These are phyloP conservation scores for Tautogolabrus adspersus DNA, from an alignment of 2,113 vertebrate genomes.

Conservation along the genomic window DNA sequence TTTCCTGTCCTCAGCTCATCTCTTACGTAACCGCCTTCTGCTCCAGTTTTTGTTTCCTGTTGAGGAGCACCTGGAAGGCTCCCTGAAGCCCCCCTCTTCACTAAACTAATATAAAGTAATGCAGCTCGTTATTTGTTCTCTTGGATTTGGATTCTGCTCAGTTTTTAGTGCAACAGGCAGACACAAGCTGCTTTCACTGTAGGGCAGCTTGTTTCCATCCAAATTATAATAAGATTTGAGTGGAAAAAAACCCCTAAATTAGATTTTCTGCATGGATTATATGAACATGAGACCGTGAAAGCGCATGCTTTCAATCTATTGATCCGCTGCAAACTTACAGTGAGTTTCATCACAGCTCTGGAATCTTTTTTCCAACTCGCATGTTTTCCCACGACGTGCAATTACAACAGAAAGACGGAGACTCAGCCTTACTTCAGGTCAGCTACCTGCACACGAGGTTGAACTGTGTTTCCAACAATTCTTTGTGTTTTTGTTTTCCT, in stretches of 20 bases:
- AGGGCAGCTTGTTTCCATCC: slow-evolving; percentile 55
- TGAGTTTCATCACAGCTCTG: slow-evolving; percentile 50
- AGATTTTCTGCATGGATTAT: slow-evolving; percentile 66
- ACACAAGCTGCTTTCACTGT: slow-evolving; percentile 71
- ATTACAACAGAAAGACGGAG: neutral
- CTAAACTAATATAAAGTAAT: slow-evolving; percentile 54
- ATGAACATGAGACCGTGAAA: slow-evolving; percentile 65
- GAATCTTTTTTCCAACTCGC: slow-evolving; percentile 26
- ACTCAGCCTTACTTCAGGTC: neutral
- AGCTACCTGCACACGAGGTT: neutral
- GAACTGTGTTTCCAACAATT: neutral
- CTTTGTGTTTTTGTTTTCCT: slow-evolving; percentile 2
- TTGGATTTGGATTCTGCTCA: slow-evolving; percentile 42
- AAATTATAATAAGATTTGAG: slow-evolving; percentile 78
- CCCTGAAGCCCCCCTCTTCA: slow-evolving; percentile 23
- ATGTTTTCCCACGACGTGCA: slow-evolving; percentile 26
- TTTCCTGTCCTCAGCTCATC: slow-evolving; percentile 26
- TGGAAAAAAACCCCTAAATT: slow-evolving; percentile 49
- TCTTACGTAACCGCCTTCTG: slow-evolving; percentile 43
- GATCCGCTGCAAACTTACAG: slow-evolving; percentile 40
- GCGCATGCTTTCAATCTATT: slow-evolving; percentile 76
- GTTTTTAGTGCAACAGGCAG: slow-evolving; percentile 9
- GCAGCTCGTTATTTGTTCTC: slow-evolving; percentile 54
- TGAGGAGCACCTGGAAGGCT: slow-evolving; percentile 49
- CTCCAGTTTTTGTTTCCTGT: slow-evolving; percentile 36